phyloP scores from a whole-genome alignment of 1,140 invertebrate species.

The Eumeta japonica region DNA sequence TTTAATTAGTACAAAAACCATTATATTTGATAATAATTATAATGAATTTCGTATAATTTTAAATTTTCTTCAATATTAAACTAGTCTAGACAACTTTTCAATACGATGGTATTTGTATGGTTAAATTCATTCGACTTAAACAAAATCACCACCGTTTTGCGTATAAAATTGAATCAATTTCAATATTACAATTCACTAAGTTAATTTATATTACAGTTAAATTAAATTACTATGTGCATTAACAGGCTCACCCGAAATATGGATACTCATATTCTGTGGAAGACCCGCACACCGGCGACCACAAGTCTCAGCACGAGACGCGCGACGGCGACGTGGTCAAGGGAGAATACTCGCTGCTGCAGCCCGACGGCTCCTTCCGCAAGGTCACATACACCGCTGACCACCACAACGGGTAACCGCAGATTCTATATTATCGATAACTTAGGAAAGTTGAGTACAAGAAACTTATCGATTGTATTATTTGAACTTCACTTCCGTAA shows the following conservation, averaged over 20 bases:
- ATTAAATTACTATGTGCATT: background rate
- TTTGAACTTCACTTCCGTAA: background rate
- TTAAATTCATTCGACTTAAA: too few relatives aligned
- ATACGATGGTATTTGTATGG: background rate
- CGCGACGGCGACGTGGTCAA: conserved; percentile 54
- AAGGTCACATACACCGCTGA: conserved; percentile 48
- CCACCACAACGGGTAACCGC: conserved; percentile 42
- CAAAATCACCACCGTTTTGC: background rate
- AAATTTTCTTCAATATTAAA: background rate
- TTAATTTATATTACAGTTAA: background rate
- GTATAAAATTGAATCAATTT: background rate
- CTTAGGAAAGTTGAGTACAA: background rate
- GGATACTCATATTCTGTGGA: conserved; percentile 52
- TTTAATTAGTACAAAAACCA: background rate
- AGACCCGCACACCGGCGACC: conserved; percentile 53
- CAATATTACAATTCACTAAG: background rate
- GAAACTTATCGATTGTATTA: background rate
- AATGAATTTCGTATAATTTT: too few relatives aligned
- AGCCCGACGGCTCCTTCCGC: conserved; percentile 45
- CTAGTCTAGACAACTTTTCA: background rate
- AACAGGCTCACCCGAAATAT: conserved; percentile 50
- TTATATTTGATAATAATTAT: too few relatives aligned
- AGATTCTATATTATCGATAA: background rate
- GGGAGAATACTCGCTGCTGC: conserved; percentile 46
- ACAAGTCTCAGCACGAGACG: conserved; percentile 53